These are phyloP conservation scores for Poecilia picta DNA, from an alignment of 2,797 vertebrate species.

Conservation along the genomic window DNA sequence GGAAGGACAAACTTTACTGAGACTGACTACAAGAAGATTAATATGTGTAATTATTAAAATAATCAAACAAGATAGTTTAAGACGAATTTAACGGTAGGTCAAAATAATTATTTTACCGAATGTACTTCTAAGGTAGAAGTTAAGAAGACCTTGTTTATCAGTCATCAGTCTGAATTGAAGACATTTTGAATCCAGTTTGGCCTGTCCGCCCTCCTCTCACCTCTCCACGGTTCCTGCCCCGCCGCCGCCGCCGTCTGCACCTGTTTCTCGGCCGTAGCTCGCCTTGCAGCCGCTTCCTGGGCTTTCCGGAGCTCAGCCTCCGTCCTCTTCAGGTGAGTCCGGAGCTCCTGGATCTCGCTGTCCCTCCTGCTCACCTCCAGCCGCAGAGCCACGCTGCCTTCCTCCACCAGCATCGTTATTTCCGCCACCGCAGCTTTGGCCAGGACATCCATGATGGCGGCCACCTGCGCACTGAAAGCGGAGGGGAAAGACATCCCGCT, in stretches of 20 bases:
- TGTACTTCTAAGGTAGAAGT: accelerated
- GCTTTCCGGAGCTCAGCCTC: slow-evolving; percentile 71
- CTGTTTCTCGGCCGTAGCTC: slow-evolving; percentile 9
- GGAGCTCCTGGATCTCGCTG: slow-evolving; percentile 73
- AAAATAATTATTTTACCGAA: accelerated
- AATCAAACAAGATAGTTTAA: accelerated
- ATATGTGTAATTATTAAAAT: neutral
- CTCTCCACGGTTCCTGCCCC: slow-evolving; percentile 12
- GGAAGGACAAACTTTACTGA: neutral
- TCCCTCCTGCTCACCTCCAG: slow-evolving; percentile 74
- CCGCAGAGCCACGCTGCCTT: slow-evolving; percentile 64
- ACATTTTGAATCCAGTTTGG: neutral
- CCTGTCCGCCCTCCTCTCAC: slow-evolving; percentile 27
- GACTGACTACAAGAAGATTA: neutral
- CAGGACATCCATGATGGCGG: slow-evolving; percentile 77
- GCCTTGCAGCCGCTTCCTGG: slow-evolving; percentile 31
- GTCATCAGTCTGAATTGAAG: accelerated
- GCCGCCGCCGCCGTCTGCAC: neutral
- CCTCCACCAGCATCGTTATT: slow-evolving; percentile 77
- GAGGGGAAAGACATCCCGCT: slow-evolving; percentile 61
- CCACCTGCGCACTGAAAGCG: slow-evolving; percentile 67
- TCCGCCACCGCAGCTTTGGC: slow-evolving; percentile 78
- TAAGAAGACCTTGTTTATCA: accelerated
- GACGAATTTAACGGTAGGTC: neutral
- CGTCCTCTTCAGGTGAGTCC: slow-evolving; percentile 61